Conservation (phyloP, 2,113 vertebrate genomes). For the Tor tambroides region DNA sequence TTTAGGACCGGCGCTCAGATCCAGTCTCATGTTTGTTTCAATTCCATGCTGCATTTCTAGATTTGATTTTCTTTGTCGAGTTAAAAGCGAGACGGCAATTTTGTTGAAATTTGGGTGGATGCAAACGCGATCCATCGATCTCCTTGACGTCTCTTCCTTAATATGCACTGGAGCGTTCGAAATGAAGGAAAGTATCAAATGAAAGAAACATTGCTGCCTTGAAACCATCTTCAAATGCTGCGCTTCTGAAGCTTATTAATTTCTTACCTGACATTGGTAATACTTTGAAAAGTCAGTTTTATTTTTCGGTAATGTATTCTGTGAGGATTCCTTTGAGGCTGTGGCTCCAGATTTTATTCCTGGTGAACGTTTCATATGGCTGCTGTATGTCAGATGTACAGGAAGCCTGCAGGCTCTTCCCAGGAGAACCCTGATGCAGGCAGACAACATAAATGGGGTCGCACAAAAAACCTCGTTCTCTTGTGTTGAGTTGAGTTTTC, state of each 20-base stretch:
- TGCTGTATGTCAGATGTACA: constrained; percentile 76
- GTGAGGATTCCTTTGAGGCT: constrained; percentile 71
- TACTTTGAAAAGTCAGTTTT: constrained; percentile 69
- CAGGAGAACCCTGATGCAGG: constrained; percentile 69
- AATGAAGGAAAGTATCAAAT: constrained; percentile 28
- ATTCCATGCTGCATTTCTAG: neutral
- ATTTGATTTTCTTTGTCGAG: constrained; percentile 15
- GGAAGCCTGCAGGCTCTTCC: constrained; percentile 78
- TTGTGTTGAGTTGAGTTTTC: constrained; percentile 70
- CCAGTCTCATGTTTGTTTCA: neutral
- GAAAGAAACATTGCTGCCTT: constrained; percentile 39
- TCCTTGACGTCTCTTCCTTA: constrained; percentile 20
- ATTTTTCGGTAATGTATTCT: constrained; percentile 73
- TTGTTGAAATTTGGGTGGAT: constrained; percentile 14
- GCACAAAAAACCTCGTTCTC: constrained; percentile 69
- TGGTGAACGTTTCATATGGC: constrained; percentile 56
- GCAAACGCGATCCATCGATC: constrained; percentile 30
- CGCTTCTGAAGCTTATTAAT: constrained; percentile 57
- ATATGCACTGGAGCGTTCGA: constrained; percentile 18
- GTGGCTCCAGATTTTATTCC: constrained; percentile 56
- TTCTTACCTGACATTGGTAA: constrained; percentile 62
- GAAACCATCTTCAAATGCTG: constrained; percentile 43
- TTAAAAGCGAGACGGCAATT: constrained; percentile 2
- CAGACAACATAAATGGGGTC: constrained; percentile 80
- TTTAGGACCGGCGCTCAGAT: neutral